Conservation (phyloP, 1,140 invertebrate species). For the Brachionus paranguensis region DNA sequence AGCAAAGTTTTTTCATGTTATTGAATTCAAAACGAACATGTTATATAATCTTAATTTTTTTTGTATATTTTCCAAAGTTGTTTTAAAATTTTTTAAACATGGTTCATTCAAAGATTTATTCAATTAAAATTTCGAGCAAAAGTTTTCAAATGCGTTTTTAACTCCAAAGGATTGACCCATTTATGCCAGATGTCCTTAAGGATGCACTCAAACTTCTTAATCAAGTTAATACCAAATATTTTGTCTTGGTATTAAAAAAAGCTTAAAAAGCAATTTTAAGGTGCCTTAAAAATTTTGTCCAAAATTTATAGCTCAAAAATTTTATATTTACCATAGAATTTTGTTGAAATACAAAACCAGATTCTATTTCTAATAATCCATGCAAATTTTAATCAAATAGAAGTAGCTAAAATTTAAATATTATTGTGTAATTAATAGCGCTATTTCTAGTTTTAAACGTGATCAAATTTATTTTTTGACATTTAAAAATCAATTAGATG, state of each 20-base stretch:
- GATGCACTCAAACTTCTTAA: neutral
- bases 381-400: neutral
- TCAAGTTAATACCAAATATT: neutral
- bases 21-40: neutral
- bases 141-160: neutral
- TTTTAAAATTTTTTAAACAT: neutral
- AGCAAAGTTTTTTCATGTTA: neutral
- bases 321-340: neutral
- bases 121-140: neutral
- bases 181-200: neutral
- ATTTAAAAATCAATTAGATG: neutral
- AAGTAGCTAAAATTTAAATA: neutral
- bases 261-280: neutral
- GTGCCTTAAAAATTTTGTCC: neutral
- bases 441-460: neutral
- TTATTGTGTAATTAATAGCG: neutral
- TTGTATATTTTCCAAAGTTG: neutral
- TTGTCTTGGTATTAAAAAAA: neutral
- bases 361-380: neutral
- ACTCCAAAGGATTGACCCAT: neutral
- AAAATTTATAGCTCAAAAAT: neutral
- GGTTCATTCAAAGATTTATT: neutral
- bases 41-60: neutral
- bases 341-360: neutral
- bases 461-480: neutral